phyloP scores from a whole-genome alignment of 2,113 vertebrate species.

The Hyperoodon ampullatus region DNA sequence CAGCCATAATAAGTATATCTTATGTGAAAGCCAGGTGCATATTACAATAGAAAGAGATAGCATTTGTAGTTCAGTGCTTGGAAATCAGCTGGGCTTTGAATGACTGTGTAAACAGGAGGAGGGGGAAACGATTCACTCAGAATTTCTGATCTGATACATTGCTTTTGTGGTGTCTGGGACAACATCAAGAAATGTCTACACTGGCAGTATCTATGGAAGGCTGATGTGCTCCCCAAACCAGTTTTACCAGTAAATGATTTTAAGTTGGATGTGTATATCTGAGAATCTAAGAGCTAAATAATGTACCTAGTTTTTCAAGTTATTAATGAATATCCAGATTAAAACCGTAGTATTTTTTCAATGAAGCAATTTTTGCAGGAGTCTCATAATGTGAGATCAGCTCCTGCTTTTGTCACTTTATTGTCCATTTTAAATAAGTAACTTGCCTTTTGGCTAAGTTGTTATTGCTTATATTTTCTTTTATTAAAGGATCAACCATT shows the following conservation, averaged over 20 bases:
- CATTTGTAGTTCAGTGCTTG: conserved; percentile 2
- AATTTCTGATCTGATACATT: background rate
- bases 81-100: background rate
- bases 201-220: background rate
- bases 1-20: background rate
- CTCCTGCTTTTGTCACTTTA: background rate
- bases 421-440: background rate
- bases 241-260: background rate
- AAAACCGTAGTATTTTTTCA: background rate
- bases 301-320: background rate
- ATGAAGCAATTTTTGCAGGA: conserved; percentile 57
- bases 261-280: background rate
- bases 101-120: background rate
- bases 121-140: background rate
- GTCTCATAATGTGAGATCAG: background rate
- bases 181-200: background rate
- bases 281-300: background rate
- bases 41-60: background rate
- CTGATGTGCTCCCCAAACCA: background rate
- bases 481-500: background rate
- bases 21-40: background rate
- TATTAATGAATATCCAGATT: background rate
- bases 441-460: background rate
- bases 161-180: background rate
- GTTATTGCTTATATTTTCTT: background rate